Base-by-base conservation (phyloP, 2,888 invertebrate species). In the Acanthosoma haemorrhoidale region DNA sequence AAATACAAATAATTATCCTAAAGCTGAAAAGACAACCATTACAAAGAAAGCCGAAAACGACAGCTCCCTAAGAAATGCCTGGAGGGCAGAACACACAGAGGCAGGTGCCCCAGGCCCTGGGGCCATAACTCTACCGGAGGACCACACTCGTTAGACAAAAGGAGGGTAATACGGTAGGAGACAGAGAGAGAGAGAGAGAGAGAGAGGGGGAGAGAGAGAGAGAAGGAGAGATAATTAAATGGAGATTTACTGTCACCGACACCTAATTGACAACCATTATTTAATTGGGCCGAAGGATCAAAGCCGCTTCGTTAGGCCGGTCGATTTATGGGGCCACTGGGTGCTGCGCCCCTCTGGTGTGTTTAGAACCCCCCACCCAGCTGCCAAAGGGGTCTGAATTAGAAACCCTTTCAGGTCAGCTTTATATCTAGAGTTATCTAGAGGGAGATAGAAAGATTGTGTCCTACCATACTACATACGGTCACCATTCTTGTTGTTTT, bases 231-330 rank as follows among this genome's bases (percentile, higher is more conserved):
- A 57, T 63, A 63, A 69, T 69, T 69, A 69, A 69, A 60, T 51
- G 51, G 63, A 8, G 66, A 70, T 67, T 70, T 70, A 70, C 67
- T 34, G 31, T 41, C 8, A 4, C 59, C 58, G 66, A 70, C 70
- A 70, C 70, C 70, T 70, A 70, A 70, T 70, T 70, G 70, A 70
- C 70, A 70, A 70, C 67, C 67, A 70, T 70, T 67, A 59, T 70
- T 70, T 70, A 70, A 70, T 70, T 70, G 70, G 70, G 34, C 58
- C 36, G 70, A 51, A 31, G 11, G 70, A 58, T 70, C 70, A 70
- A 70, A 70, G 70, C 13, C 36, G 18, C 36, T 51, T 69, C 68
- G 34, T 68, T 51, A 36, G 21, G 5, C 15, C 0, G 29, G 11
- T 15, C n/a, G 38, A 38, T 61, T 61, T 61, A 61, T 61, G 32